phyloP scores from a whole-genome alignment of 1,140 invertebrate species.

The Gonioctena quinquepunctata region DNA sequence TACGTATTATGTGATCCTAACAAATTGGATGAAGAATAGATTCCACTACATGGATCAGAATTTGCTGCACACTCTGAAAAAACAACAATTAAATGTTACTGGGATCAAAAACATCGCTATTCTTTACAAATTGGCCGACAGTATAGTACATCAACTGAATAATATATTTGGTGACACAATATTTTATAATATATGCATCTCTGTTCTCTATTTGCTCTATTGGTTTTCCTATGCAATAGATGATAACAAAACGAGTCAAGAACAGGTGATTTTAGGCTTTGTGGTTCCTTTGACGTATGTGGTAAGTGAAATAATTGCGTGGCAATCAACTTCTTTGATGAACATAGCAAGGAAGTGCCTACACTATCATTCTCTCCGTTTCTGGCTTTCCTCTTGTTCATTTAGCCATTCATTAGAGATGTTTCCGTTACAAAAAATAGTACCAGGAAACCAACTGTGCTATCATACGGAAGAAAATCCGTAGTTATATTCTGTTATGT shows the following conservation, averaged over 20 bases:
- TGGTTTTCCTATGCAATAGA: not conserved
- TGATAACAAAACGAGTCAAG: too few relatives aligned
- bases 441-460: too few relatives aligned
- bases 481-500: too few relatives aligned
- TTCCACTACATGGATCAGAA: not conserved
- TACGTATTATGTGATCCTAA: not conserved
- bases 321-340: too few relatives aligned
- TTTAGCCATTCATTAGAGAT: too few relatives aligned
- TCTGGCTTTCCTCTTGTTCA: too few relatives aligned
- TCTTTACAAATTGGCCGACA: not conserved
- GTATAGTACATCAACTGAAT: not conserved
- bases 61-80: not conserved
- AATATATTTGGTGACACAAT: not conserved
- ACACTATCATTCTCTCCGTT: too few relatives aligned
- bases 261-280: too few relatives aligned
- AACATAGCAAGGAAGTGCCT: too few relatives aligned
- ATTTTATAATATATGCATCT: not conserved
- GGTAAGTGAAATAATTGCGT: not conserved
- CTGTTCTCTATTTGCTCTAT: not conserved
- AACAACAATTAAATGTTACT: not conserved
- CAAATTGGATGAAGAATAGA: not conserved
- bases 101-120: not conserved
- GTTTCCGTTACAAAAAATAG: too few relatives aligned
- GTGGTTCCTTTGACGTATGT: too few relatives aligned
- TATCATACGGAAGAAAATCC: too few relatives aligned